Evolutionary conservation across 2,797 vertebrate genomes (phyloP), one percentile per base, ranked within the genome.

Genomic region (Sternotherus odoratus): DNA sequence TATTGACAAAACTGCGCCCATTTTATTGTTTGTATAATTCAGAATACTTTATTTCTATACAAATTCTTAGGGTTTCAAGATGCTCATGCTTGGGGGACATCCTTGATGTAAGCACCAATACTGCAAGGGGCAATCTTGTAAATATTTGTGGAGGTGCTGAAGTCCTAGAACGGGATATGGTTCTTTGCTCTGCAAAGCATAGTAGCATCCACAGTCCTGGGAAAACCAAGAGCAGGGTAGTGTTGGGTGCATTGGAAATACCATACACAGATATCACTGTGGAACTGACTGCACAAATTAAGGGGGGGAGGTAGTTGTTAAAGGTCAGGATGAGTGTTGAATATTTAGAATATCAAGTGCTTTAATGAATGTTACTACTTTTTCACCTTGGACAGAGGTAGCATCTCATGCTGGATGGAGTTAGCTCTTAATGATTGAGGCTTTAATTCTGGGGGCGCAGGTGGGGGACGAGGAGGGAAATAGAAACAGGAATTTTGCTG

Each of bases 61-160:
- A 69, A 66, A 33, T 63, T 84, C 0, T 5, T 13, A 16, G 1
- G 16, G 0, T 66, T 91, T 78, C 69, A 36, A 36, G 19, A 17
- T 63, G 46, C 53, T 66, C 1, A 0, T 54, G 86, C 43, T 86
- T 77, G 69, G 50, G 77, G 43, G 87, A 39, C 5, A n/a, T 3
- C 3, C 77, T 57, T 43, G 26, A 60, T 82, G 46, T 82, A 63
- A 77, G n/a, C 33, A 15, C 1, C 1, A 16, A 5, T 0, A 6
- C 43, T 66, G 66, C 57, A 74, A 36, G 48, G 49, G 36, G 36
- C 46, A 19, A 0, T 2, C n/a, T 60, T 53, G 21, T 49, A 3
- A 2, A 12, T 82, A 83, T 75, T 75, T 78, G 63, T 74, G 83
- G 82, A 6, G 11, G 39, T 39, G 36, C 36, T 26, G 69, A 72